These are phyloP conservation scores for Carcharodon carcharias DNA, from an alignment of 2,797 vertebrate genomes.

Conservation along the genomic window DNA sequence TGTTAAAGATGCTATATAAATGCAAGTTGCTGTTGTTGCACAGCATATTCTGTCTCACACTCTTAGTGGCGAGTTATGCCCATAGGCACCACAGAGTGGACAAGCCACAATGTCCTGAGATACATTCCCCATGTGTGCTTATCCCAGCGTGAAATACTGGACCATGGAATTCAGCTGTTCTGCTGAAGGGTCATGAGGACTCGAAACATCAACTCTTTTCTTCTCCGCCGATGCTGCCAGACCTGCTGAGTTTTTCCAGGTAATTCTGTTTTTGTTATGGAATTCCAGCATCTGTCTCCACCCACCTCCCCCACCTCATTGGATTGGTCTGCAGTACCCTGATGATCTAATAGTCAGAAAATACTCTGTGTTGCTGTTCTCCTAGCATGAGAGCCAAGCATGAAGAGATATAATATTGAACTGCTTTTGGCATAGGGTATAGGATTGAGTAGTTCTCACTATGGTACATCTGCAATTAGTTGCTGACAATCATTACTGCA, in stretches of 20 bases:
- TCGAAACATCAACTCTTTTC: no score
- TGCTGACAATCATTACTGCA: no score
- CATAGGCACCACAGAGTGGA: not conserved
- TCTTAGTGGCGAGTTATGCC: no score
- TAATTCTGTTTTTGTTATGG: no score
- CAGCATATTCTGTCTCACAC: not conserved
- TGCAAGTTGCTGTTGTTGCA: not conserved
- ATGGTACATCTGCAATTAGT: no score
- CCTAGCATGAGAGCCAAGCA: not conserved
- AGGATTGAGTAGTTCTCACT: no score
- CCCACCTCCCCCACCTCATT: not conserved
- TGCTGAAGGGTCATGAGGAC: no score
- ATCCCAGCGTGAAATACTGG: not conserved
- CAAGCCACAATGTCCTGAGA: not conserved
- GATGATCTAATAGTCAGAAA: not conserved
- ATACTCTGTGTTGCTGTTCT: not conserved
- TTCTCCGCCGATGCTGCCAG: no score
- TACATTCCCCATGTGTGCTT: not conserved
- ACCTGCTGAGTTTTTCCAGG: no score
- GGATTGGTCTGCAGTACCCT: not conserved
- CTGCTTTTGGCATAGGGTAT: no score
- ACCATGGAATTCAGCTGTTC: not conserved
- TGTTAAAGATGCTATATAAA: not conserved
- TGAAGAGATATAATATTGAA: no score
- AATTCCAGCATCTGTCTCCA: not conserved